Percentiles rank a stretch among this genome's conserved stretches.
Conservation (phyloP, 2,888 invertebrate genomes). For the Eurytoma adleriae region DNA sequence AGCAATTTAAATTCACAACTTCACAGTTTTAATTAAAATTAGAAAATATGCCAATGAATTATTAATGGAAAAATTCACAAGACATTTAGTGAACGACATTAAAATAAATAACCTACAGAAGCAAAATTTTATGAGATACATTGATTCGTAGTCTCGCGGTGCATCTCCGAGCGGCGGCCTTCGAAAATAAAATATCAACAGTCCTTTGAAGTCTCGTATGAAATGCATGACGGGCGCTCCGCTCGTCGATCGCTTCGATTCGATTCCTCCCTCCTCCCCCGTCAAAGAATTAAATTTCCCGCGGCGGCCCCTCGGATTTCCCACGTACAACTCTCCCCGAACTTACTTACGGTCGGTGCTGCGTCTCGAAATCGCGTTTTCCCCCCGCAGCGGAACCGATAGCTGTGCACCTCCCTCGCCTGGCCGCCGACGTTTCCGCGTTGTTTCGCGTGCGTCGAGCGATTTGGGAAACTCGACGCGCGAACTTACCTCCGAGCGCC, state of each 20-base stretch:
- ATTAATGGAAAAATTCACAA: too few relatives aligned
- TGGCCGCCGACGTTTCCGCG: constrained; percentile 1
- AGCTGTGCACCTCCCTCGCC: background rate
- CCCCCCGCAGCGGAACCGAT: background rate
- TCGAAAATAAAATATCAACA: too few relatives aligned
- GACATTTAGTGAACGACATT: too few relatives aligned
- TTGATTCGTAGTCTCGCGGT: too few relatives aligned
- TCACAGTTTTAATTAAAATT: too few relatives aligned
- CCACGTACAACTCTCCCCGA: background rate
- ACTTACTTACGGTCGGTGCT: background rate
- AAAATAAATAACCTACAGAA: too few relatives aligned
- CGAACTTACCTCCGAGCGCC: too few relatives aligned
- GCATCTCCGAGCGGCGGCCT: too few relatives aligned
- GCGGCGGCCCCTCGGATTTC: background rate
- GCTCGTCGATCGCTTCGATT: constrained; percentile 17
- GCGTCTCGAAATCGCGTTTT: constrained; percentile 17
- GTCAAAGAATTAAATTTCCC: constrained; percentile 23
- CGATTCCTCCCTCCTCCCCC: background rate
- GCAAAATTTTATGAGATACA: too few relatives aligned
- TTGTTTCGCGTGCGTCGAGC: background rate
- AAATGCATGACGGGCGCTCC: background rate
- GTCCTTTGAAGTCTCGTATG: background rate
- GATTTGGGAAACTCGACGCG: too few relatives aligned
- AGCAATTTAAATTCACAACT: too few relatives aligned
- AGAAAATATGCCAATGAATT: too few relatives aligned